A percentile compares a stretch with the other conserved stretches of the same genome.
Conservation (phyloP, 2,888 invertebrate species). For the Lydus trimaculatus region DNA sequence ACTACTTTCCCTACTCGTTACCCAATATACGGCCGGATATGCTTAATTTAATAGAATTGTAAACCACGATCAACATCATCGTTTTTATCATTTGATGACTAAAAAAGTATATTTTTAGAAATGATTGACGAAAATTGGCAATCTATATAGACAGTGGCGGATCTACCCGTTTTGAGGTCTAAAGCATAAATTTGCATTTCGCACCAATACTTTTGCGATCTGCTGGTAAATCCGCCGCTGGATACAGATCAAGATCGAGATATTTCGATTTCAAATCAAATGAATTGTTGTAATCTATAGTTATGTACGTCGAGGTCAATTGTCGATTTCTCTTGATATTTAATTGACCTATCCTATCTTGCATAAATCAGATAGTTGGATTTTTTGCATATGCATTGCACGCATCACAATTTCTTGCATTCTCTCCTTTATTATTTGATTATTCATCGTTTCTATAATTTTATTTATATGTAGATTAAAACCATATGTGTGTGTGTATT, state of each 20-base stretch:
- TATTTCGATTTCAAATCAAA: neutral
- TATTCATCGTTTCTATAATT: neutral
- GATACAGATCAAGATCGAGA: neutral
- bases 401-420: neutral
- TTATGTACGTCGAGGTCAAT: conserved; percentile 5
- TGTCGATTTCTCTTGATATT: conserved; percentile 8
- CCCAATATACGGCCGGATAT: no score
- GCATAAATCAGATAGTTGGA: neutral
- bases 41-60: no score
- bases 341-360: conserved; percentile 5
- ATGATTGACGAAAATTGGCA: no score
- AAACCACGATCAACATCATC: no score
- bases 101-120: no score
- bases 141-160: no score
- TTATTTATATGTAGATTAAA: neutral
- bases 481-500: neutral
- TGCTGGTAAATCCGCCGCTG: no score
- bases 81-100: no score
- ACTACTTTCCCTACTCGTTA: no score
- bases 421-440: neutral
- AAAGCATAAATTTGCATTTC: no score
- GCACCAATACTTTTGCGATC: no score
- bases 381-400: conserved; percentile 1
- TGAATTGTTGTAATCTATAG: neutral
- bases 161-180: no score